These are phyloP conservation scores for Parambassis ranga DNA, from an alignment of 2,797 vertebrate species.

Conservation along the genomic window DNA sequence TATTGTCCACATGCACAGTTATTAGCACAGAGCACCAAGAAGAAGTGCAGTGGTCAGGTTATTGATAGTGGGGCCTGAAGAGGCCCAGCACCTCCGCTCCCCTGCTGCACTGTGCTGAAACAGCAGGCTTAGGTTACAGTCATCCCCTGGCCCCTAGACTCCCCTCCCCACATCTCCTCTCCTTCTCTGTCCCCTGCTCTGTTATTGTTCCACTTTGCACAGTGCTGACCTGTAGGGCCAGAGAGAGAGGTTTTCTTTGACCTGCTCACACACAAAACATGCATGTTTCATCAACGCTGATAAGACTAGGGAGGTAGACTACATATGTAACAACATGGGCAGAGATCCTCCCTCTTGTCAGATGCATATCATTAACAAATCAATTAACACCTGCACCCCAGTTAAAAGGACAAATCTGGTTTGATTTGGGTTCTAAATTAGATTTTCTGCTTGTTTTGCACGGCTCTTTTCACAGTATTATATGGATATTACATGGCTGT, in stretches of 20 bases:
- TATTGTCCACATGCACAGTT: constrained; percentile 31
- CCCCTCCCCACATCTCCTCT: constrained; percentile 45
- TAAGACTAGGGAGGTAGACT: constrained; percentile 73
- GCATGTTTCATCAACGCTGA: constrained; percentile 87
- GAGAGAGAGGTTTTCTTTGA: constrained; percentile 76
- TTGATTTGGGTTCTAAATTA: constrained; percentile 60
- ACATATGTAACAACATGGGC: constrained; percentile 73
- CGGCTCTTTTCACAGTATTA: constrained; percentile 50
- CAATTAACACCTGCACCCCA: constrained; percentile 71
- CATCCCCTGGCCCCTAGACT: constrained; percentile 42
- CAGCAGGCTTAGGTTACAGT: constrained; percentile 88
- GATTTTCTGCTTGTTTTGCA: constrained; percentile 78
- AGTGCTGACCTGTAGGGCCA: constrained; percentile 85
- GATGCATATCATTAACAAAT: constrained; percentile 84
- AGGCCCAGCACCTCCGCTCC: constrained; percentile 79
- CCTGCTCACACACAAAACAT: constrained; percentile 56
- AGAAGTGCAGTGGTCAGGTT: constrained; percentile 60
- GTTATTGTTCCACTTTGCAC: constrained; percentile 91
- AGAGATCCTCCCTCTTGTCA: constrained; percentile 76
- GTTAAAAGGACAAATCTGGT: constrained; percentile 38
- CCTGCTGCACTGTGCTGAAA: constrained; percentile 86
- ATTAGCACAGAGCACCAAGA: constrained; percentile 47
- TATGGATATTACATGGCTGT: constrained; percentile 63
- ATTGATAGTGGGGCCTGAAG: constrained; percentile 73
- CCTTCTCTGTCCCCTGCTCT: constrained; percentile 76